Base-by-base conservation (phyloP, 2,797 vertebrate genomes). In the Poeciliopsis gracilis region DNA sequence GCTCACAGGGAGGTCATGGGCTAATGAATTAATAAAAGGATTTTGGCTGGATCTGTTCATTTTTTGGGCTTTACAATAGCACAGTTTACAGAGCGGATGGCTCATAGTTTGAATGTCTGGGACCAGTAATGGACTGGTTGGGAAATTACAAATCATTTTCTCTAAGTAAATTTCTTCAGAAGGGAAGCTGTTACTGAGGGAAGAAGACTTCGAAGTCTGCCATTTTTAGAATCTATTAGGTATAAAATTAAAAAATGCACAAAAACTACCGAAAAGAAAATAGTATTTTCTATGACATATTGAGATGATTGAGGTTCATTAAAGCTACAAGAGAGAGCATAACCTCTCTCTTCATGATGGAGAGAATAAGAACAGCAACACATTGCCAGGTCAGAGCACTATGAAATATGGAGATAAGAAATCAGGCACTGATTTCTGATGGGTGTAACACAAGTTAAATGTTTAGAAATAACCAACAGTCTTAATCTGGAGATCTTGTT, bases 1-100 rank as follows among this genome's bases (percentile, higher is more conserved):
- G 89, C 89, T 94, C 94, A 91, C 7, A 38, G 30, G n/a, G 75
- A 83, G 94, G 91, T 93, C 88, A 87, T 57, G 73, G 25, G 72
- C 88, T 36, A 36, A 36, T 36, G 36, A 36, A 63, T 9, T 28
- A 66, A 11, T 41, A 0, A 46, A 63, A 67, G 36, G 20, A 49
- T 55, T 78, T 55, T 15, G 43, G 38, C 63, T 57, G 33, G 7
- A 28, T 55, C 6, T 46, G 46, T 73, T 63, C 12, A 3, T 3
- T 59, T 77, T n/a, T 38, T 9, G 23, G 13, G 36, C 12, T 38
- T 18, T 23, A 30, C 23, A 10, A 8, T 41, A 67, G 36, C 20
- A 41, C 3, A 63, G 33, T 1, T 63, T 33, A 63, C 16, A 36
- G 30, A 38, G 33, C 5, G 1, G 36, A 20, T 63, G 30, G 2